Conservation (phyloP, 1,140 invertebrate genomes). For the Conopomorpha cramerella region DNA sequence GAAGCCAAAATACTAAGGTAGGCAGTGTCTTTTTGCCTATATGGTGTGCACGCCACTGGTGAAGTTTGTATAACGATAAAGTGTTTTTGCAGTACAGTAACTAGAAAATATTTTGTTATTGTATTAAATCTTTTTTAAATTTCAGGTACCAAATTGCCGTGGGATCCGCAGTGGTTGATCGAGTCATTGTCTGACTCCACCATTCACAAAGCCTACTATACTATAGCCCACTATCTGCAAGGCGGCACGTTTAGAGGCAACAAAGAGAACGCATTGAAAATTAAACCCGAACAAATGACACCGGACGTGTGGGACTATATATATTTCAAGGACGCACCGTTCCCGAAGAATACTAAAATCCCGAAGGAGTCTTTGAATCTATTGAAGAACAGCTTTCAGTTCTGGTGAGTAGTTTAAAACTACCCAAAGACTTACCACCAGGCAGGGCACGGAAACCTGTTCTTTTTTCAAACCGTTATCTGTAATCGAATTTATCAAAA, state of each 20-base stretch:
- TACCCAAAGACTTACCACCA: too few species aligned
- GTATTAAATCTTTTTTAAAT: too few species aligned
- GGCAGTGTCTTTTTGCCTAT: too few species aligned
- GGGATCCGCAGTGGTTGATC: constrained; percentile 97
- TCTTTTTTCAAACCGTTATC: too few species aligned
- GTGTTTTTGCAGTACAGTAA: too few species aligned
- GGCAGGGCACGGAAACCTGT: too few species aligned
- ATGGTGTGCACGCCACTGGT: too few species aligned
- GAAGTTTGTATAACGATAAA: too few species aligned
- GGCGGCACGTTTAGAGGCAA: constrained; percentile 80
- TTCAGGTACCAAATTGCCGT: constrained; percentile 90
- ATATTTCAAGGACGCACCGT: constrained; percentile 80
- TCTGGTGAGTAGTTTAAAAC: too few species aligned
- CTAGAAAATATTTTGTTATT: too few species aligned
- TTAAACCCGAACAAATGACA: constrained; percentile 86
- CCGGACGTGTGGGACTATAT: constrained; percentile 98
- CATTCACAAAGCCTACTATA: constrained; percentile 99
- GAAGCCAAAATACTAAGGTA: too few species aligned
- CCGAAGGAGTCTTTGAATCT: constrained; percentile 73
- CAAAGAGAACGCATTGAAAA: constrained; percentile 72
- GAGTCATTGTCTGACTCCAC: constrained; percentile 99
- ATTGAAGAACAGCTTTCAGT: constrained; percentile 90
- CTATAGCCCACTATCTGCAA: constrained; percentile 92
- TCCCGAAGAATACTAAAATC: constrained; percentile 74
- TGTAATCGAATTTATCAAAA: too few species aligned